Percentiles rank a stretch among this genome's conserved stretches.
Evolutionary conservation across 2,797 vertebrate species (phyloP).

Genomic region (Zalophus californianus): DNA sequence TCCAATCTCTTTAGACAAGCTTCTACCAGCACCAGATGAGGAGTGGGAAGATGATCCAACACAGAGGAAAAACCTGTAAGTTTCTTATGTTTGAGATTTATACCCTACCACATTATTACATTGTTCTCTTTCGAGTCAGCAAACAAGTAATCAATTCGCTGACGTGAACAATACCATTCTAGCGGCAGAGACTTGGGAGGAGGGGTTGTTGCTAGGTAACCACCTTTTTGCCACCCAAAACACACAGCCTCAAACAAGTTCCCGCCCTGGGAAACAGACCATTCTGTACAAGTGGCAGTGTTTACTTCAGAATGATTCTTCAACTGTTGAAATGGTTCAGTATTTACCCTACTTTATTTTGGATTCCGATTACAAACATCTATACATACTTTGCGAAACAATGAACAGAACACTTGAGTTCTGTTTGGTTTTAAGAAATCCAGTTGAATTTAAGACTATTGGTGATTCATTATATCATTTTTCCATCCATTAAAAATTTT

Average conservation of each 20-base stretch:
- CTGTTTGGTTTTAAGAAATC: constrained; percentile 39
- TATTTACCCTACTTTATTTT: background rate
- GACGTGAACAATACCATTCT: constrained; percentile 61
- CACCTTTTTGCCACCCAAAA: constrained; percentile 72
- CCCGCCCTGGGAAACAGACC: constrained; percentile 59
- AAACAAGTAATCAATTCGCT: constrained; percentile 78
- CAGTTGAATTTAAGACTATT: constrained; percentile 12
- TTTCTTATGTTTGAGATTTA: constrained; percentile 45
- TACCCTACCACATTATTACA: constrained; percentile 70
- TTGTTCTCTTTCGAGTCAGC: constrained; percentile 69
- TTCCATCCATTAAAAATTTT: background rate
- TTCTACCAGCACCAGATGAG: background rate
- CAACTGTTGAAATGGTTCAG: background rate
- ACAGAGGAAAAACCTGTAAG: background rate
- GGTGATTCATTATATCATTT: background rate
- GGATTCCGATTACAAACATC: background rate
- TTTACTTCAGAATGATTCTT: constrained; percentile 45
- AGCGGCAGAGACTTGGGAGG: constrained; percentile 60
- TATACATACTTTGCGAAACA: background rate
- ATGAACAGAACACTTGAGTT: constrained; percentile 25
- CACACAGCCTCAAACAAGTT: constrained; percentile 72
- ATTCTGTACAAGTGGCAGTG: background rate
- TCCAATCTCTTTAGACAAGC: background rate
- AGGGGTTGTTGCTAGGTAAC: constrained; percentile 87
- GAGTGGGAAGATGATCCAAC: background rate